Percentiles rank a stretch among this genome's conserved stretches.
Conservation (phyloP, 2,113 vertebrate species). For the Barbus barbus region DNA sequence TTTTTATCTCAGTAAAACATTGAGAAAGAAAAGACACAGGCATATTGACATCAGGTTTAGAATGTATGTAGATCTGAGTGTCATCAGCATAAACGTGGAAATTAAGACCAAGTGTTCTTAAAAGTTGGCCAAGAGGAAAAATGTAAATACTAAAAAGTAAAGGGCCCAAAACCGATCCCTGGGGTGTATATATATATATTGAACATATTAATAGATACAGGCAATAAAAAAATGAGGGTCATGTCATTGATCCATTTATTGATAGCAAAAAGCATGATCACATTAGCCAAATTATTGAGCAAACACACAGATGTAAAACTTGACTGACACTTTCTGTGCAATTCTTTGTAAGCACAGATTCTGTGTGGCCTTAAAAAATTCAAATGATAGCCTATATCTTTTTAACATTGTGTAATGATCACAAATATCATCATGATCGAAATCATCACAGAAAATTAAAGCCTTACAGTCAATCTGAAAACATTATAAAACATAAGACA, state of each 20-base stretch:
- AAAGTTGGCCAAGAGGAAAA: no score
- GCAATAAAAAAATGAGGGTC: no score
- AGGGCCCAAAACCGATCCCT: no score
- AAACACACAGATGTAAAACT: neutral
- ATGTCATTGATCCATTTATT: neutral
- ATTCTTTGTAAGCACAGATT: neutral
- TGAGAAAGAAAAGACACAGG: no score
- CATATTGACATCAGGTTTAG: no score
- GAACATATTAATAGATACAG: neutral
- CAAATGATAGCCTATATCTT: neutral
- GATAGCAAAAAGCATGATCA: neutral
- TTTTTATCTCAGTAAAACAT: no score
- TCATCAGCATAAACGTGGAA: no score
- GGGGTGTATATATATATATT: no score
- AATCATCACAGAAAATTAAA: slow-evolving; percentile 8
- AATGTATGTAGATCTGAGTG: no score
- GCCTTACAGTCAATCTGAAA: neutral
- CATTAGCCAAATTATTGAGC: neutral
- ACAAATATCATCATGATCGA: neutral
- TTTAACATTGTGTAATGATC: neutral
- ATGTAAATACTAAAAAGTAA: no score
- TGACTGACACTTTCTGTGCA: no score
- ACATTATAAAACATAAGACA: slow-evolving; percentile 12
- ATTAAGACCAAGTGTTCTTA: no score
- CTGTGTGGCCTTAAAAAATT: slow-evolving; percentile 11